Base-by-base conservation (phyloP, 2,113 vertebrate genomes). In the Hippopotamus amphibius region DNA sequence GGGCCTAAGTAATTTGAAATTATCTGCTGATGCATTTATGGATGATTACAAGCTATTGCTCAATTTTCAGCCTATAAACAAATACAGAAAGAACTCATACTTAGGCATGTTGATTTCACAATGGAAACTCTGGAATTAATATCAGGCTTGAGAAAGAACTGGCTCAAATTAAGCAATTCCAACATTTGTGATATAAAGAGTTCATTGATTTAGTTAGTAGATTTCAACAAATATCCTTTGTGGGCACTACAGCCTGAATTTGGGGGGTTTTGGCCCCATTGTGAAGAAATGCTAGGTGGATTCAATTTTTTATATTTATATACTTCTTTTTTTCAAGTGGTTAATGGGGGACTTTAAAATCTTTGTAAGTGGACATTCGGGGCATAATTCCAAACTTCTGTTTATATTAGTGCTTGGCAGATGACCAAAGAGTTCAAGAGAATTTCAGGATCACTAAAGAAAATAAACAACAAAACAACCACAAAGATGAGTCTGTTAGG, bases 371-470 rank as follows among this genome's bases (percentile, higher is more conserved):
- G 77, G 88, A 90, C 84, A 94, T 82, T 92, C 71, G 88, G 61
- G 94, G 69, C 87, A 93, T 26, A 68, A 2, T 86, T 96, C 91
- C 96, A 97, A 91, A 92, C 28, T 93, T 95, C 66, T 97, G 65
- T 95, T 97, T 97, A 86, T 72, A 89, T 96, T 96, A 97, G 55
- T 95, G 76, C 1, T 80, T 97, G 93, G 81, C 76, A 91, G 26
- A 65, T 77, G 46, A 59, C 77, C 95, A 97, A 93, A 91, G 55
- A 68, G 43, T 91, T 61, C 50, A 95, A 91, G 66, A 66, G 63
- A 86, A 95, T 92, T 53, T 80, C 8, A 21, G 24, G 37, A 88
- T 63, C 48, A 90, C 9, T 63, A 66, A 88, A 41, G 61, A 55
- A 92, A 61, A 80, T 33, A 48, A 81, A n/a, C 30, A 74, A 68